Evolutionary conservation across 2,888 invertebrate species (phyloP), one percentile per base, ranked within the genome.

Genomic region (Drosophila mettleri): DNA sequence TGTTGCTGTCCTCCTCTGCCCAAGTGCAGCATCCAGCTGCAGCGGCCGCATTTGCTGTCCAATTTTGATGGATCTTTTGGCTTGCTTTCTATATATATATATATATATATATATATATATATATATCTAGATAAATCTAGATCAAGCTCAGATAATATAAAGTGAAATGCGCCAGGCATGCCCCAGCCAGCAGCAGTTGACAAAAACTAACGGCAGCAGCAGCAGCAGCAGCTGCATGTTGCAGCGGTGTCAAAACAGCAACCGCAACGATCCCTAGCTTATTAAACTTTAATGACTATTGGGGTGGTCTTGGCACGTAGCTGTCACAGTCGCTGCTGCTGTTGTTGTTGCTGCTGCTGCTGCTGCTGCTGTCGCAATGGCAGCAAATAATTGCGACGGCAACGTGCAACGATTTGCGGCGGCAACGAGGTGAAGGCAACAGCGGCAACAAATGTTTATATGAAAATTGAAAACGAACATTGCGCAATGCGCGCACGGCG

Each of bases 331-430:
- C 59, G 63, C 33, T 55, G 64, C 9, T 54, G 74, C 10, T 55
- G 55, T 0, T 54, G 69, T 1, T 45, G 62, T 0, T 53, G 69
- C 1, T 61, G 63, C 18, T 60, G 52, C 9, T 38, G 60, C 16
- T 49, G 61, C 5, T 59, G 63, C 3, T 62, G 69, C 64, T 80
- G 79, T 81, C 49, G 67, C 81, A 84, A 84, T 68, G 74, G 67
- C 78, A 76, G 74, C 78, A 76, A 79, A 85, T 86, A 86, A 86
- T 86, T 86, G 86, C 85, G 75, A 70, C 34, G 69, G 79, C 85
- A 79, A 86, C 83, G 86, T 85, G 85, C 86, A 85, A 80, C 86
- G 81, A 84, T 84, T 85, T 84, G 86, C 80, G 81, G 86, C 81
- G 75, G 83, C 86, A 83, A 86, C 83, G 83, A 81, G 83, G 86